Percentiles rank a stretch among this genome's conserved stretches.
phyloP scores from a whole-genome alignment of 2,888 invertebrate species.

The Clepsis dumicolana region DNA sequence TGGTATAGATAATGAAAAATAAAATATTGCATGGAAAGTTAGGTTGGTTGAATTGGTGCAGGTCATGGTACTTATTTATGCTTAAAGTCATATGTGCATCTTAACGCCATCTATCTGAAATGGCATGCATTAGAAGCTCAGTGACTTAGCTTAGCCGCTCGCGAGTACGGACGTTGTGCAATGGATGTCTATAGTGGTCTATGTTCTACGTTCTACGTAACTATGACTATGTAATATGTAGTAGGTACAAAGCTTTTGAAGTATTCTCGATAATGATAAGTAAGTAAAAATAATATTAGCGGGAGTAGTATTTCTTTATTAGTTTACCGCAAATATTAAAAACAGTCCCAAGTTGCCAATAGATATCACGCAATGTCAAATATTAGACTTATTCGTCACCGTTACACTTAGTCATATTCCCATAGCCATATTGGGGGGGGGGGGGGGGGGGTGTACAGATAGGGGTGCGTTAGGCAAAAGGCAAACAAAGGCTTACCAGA shows the following conservation, averaged over 20 bases:
- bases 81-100: slow-evolving; percentile 15
- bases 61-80: neutral
- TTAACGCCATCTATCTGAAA: slow-evolving; percentile 36
- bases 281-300: neutral
- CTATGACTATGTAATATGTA: neutral
- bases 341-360: neutral
- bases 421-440: too few species aligned
- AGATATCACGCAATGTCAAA: slow-evolving; percentile 27
- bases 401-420: neutral
- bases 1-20: too few species aligned
- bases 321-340: neutral
- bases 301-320: neutral
- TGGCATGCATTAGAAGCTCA: slow-evolving; percentile 25
- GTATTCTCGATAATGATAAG: neutral
- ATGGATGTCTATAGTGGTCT: slow-evolving; percentile 27
- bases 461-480: slow-evolving; percentile 30
- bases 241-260: neutral
- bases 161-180: slow-evolving; percentile 12
- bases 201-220: neutral
- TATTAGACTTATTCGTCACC: neutral
- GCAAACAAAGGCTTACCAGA: slow-evolving; percentile 29
- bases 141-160: slow-evolving; percentile 11
- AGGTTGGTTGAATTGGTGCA: neutral
- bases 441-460: neutral
- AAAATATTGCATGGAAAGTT: too few species aligned